Percentiles rank a stretch among this genome's conserved stretches.
phyloP scores from a whole-genome alignment of 1,140 invertebrate genomes.

The Drosophila subobscura region DNA sequence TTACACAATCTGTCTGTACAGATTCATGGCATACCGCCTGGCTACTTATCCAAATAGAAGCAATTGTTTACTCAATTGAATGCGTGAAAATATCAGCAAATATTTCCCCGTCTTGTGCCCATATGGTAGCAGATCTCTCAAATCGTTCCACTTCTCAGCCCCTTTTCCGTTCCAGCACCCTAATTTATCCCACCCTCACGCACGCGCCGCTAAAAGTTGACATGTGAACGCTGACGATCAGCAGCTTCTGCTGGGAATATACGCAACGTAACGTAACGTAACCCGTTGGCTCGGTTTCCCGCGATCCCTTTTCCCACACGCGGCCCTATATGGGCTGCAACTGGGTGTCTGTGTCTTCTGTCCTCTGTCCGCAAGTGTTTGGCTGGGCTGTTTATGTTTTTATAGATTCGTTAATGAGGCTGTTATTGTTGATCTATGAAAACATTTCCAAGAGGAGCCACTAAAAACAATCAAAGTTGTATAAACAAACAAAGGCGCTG shows the following conservation, averaged over 20 bases:
- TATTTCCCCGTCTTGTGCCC: constrained; percentile 68
- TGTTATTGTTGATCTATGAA: constrained; percentile 74
- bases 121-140: constrained; percentile 58
- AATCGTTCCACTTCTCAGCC: constrained; percentile 20
- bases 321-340: constrained; percentile 13
- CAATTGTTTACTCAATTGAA: constrained; percentile 66
- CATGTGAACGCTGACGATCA: constrained; percentile 3
- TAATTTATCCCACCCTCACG: constrained; percentile 38
- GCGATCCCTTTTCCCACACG: constrained; percentile 17
- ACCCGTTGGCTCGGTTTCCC: constrained; percentile 46
- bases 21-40: constrained; percentile 12
- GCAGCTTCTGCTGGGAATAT: constrained; percentile 36
- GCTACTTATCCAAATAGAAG: constrained; percentile 46
- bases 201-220: constrained; percentile 51
- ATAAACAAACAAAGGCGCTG: constrained; percentile 77
- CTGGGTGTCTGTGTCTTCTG: constrained; percentile 51
- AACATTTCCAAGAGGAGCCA: constrained; percentile 51
- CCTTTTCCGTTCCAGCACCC: neutral
- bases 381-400: constrained; percentile 75
- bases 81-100: constrained; percentile 75
- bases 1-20: constrained; percentile 35
- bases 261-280: neutral
- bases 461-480: constrained; percentile 81
- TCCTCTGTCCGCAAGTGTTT: constrained; percentile 63
- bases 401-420: constrained; percentile 80